Base-by-base conservation (phyloP, 2,888 invertebrate species). In the Belgica antarctica region DNA sequence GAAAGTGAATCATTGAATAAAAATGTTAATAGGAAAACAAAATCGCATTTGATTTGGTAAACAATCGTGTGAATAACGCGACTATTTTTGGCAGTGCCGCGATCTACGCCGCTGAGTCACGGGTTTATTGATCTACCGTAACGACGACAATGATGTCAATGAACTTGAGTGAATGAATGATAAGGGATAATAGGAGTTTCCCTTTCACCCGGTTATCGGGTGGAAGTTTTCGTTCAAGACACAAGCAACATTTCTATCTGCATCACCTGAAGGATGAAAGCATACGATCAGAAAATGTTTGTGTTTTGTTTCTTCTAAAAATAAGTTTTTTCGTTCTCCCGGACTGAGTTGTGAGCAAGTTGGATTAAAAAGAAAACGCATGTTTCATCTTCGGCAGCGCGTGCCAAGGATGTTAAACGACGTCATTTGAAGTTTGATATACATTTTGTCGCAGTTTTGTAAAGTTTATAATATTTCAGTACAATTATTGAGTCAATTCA, bases 1-100 rank as follows among this genome's bases (percentile, higher is more conserved):
- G n/a, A n/a, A n/a, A n/a, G n/a, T 41, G 41, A 41, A 41, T 41
- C 41, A 41, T 41, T 41, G n/a, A 41, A n/a, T 41, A 10, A 41
- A 15, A 12, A 41, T n/a, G 15, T 41, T 41, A 41, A 41, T 41
- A 41, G 41, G 15, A 12, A 41, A 15, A 15, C 15, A n/a, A n/a
- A 41, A 41, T 41, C 41, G 41, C 41, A 41, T n/a, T 41, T 41
- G n/a, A n/a, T 41, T 41, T 15, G 41, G 10, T n/a, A n/a, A 15
- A 41, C 41, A 41, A 41, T 41, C 41, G 41, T n/a, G 8, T 41
- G 41, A 41, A 41, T 41, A 5, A n/a, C 41, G 31, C n/a, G 41
- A 41, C 41, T 41, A 41, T 41, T 41, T 41, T 41, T 41, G 41
- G 41, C 41, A 5, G 41, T 15, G 41, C 12, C 15, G 41, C 3